These are phyloP conservation scores for Proteles cristata DNA, from an alignment of 2,113 vertebrate genomes.

Conservation along the genomic window DNA sequence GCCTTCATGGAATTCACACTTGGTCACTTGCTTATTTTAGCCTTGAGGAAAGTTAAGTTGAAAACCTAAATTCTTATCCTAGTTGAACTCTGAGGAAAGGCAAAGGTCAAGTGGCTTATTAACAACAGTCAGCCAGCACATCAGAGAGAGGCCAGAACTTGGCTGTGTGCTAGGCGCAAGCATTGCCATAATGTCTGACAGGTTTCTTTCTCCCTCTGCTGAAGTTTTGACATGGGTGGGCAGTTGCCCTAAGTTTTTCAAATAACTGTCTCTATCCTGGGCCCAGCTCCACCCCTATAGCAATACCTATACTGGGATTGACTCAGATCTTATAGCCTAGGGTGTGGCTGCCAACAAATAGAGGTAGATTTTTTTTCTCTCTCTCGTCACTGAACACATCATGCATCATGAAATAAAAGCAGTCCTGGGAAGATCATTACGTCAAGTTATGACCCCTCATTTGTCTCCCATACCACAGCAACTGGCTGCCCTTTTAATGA, in stretches of 20 bases:
- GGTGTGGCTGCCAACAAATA: fast-evolving
- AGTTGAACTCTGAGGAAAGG: background rate
- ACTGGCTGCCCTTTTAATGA: background rate
- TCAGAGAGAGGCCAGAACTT: no score
- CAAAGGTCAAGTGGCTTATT: background rate
- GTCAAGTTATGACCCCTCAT: background rate
- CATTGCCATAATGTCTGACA: fast-evolving
- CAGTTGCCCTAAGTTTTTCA: background rate
- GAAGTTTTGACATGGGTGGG: background rate
- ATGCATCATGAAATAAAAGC: background rate
- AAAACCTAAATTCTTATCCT: background rate
- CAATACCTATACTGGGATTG: background rate
- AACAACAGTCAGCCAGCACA: background rate
- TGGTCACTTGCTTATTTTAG: background rate
- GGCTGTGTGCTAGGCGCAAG: background rate
- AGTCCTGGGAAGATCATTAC: background rate
- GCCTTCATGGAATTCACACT: background rate
- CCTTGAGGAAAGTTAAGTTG: background rate
- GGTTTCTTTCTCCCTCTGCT: background rate
- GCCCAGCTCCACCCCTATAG: background rate
- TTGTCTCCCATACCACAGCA: background rate
- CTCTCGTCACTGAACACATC: background rate
- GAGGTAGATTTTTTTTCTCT: background rate
- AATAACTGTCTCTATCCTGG: background rate
- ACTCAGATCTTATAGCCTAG: background rate